A percentile compares a stretch with the other conserved stretches of the same genome.
Conservation (phyloP, 2,888 invertebrate genomes). For the Silvanus unidentatus region DNA sequence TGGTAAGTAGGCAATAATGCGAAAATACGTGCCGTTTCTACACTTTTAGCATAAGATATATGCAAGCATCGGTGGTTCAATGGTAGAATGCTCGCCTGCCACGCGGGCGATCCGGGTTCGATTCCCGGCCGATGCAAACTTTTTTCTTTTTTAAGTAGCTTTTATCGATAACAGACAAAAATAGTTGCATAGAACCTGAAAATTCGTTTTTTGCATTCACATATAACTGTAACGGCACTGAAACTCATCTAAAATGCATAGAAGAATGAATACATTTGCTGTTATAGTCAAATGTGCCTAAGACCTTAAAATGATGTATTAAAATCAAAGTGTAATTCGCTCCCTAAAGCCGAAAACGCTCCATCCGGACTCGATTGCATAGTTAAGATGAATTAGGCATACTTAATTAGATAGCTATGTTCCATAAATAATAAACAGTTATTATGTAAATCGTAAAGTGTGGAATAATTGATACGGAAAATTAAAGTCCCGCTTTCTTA, state of each 20-base stretch:
- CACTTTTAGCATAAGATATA: too few species aligned
- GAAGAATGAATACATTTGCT: too few species aligned
- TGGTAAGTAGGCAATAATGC: too few species aligned
- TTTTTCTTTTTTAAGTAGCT: background rate
- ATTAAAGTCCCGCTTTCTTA: background rate
- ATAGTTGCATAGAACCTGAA: background rate
- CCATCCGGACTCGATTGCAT: background rate
- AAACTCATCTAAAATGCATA: too few species aligned
- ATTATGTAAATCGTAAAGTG: constrained; percentile 1
- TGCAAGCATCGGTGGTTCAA: constrained; percentile 50
- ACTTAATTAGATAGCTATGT: background rate
- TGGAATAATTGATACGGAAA: constrained; percentile 1
- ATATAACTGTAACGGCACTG: too few species aligned
- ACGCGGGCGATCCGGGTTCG: constrained; percentile 54
- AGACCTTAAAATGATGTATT: too few species aligned
- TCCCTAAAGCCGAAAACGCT: too few species aligned
- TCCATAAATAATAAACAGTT: constrained; percentile 1
- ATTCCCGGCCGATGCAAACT: constrained; percentile 50
- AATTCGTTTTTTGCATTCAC: too few species aligned
- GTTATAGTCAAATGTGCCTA: too few species aligned
- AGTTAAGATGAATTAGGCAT: background rate
- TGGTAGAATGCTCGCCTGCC: constrained; percentile 53
- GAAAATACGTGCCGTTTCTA: too few species aligned
- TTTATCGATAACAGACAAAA: background rate
- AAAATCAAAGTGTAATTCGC: too few species aligned